Base-by-base conservation (phyloP, 2,113 vertebrate genomes). In the Vulpes ferrilata region DNA sequence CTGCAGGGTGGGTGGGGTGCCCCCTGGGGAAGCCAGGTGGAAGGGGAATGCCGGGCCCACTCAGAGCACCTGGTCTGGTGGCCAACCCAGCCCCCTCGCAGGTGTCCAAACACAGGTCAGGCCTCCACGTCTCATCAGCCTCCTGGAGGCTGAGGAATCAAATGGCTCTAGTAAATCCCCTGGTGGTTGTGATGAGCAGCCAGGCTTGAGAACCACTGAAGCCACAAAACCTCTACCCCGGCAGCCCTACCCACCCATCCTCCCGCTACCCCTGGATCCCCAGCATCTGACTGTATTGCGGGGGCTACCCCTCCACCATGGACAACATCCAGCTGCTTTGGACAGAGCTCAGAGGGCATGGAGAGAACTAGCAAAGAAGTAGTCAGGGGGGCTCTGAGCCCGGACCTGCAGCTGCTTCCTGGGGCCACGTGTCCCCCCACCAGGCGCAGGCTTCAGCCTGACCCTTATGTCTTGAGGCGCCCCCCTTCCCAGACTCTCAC, bases 1-100 rank as follows among this genome's bases (percentile, higher is more conserved):
- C 30, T 27, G 48, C 35, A 17, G 57, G 13, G 23, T 3, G 7
- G 4, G 81, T 1, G 0, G 38, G 48, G 71, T 1, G 0, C 51
- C 55, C 53, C 16, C 67, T 35, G 60, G 90, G 69, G 76, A 86
- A 48, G 35, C 22, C 19, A 20, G 23, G 27, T 0, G 19, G n/a
- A 4, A 10, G 3, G 64, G 51, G 35, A 30, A 59, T 13, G 15
- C 53, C 0, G 32, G 35, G 25, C 11, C 12, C 20, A 57, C 57
- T 51, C 48, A 5, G 9, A 35, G 62, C 35, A 16, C 12, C 4
- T 43, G 11, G 15, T 11, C 16, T 43, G 8, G 55, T 1, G 0
- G 83, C 60, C 88, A 13, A 13, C 16, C 0, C 2, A 38, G 53
- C 35, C 35, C 35, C 35, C 27, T 0, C 4, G n/a, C 76, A 48